Conservation (phyloP, 92 coral and sea anemone genomes). For the Epizoanthus scotinus region DNA sequence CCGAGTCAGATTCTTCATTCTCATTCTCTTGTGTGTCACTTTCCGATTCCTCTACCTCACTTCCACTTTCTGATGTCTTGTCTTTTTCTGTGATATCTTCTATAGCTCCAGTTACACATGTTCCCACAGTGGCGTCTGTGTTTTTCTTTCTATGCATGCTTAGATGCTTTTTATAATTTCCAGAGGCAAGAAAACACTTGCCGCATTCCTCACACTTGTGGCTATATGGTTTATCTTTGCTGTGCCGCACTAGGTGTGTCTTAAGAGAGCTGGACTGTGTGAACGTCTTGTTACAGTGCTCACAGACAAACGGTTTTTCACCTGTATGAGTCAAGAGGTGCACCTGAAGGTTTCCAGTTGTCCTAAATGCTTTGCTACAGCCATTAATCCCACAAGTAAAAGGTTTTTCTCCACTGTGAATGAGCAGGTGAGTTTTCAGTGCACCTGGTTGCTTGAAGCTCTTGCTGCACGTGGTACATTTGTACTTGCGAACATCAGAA, state of each 20-base stretch:
- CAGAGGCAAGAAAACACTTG: conserved; percentile 18
- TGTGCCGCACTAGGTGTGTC: conserved; percentile 22
- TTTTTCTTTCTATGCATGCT: conserved; percentile 39
- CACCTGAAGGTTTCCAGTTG: conserved; percentile 37
- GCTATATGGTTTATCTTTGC: conserved; percentile 30
- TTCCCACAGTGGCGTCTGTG: neutral
- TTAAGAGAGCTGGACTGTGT: conserved; percentile 38
- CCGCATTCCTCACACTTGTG: conserved; percentile 29
- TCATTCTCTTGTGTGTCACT: conserved; percentile 7
- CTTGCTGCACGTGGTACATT: conserved; percentile 21
- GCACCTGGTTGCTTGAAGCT: conserved; percentile 37
- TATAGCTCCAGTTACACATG: neutral
- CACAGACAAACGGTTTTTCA: conserved; percentile 31
- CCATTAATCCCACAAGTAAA: conserved; percentile 12
- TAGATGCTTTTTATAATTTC: conserved; percentile 44
- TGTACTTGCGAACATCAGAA: conserved; percentile 35
- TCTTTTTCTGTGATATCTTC: neutral
- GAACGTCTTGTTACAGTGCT: conserved; percentile 28
- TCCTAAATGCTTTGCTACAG: conserved; percentile 27
- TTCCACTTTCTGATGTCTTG: neutral
- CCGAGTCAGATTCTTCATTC: conserved; percentile 5
- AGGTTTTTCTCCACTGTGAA: conserved; percentile 34
- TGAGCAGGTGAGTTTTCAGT: conserved; percentile 27
- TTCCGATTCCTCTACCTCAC: neutral
- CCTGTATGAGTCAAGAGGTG: conserved; percentile 37